Evolutionary conservation across 2,797 vertebrate species (phyloP).

Genomic region (Spheniscus humboldti): DNA sequence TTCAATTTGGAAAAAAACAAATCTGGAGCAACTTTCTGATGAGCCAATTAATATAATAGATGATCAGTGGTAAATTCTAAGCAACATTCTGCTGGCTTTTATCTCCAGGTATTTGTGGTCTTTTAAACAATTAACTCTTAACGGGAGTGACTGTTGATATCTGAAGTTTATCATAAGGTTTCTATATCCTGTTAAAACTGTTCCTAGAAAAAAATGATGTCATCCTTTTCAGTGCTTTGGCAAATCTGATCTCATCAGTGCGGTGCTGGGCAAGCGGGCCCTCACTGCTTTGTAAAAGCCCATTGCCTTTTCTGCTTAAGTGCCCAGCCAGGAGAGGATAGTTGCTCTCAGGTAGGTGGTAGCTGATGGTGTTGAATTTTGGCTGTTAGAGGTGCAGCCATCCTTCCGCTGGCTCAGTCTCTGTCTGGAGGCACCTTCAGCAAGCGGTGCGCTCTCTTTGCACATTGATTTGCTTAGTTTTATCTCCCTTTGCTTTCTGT

Average conservation of each 20-base stretch:
- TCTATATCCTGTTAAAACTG: background rate
- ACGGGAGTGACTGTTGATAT: background rate
- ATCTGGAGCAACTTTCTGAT: background rate
- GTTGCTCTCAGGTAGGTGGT: background rate
- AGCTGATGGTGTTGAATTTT: background rate
- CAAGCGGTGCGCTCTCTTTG: background rate
- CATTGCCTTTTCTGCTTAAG: background rate
- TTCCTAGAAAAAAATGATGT: background rate
- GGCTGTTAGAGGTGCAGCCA: background rate
- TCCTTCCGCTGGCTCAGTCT: background rate
- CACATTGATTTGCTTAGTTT: background rate
- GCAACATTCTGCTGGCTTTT: background rate
- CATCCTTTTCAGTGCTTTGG: background rate
- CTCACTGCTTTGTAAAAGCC: background rate
- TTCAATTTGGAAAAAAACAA: background rate
- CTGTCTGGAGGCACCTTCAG: background rate
- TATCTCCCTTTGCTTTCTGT: background rate
- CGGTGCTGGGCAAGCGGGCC: background rate
- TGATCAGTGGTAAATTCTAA: background rate
- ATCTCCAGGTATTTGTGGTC: background rate
- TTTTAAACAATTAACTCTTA: background rate
- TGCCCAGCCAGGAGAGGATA: background rate
- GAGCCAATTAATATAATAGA: background rate
- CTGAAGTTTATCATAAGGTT: background rate
- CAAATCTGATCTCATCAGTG: background rate